Percentiles rank a stretch among this genome's conserved stretches.
These are phyloP conservation scores for Micronycteris hirsuta DNA, from an alignment of 2,113 vertebrate species.

Conservation along the genomic window DNA sequence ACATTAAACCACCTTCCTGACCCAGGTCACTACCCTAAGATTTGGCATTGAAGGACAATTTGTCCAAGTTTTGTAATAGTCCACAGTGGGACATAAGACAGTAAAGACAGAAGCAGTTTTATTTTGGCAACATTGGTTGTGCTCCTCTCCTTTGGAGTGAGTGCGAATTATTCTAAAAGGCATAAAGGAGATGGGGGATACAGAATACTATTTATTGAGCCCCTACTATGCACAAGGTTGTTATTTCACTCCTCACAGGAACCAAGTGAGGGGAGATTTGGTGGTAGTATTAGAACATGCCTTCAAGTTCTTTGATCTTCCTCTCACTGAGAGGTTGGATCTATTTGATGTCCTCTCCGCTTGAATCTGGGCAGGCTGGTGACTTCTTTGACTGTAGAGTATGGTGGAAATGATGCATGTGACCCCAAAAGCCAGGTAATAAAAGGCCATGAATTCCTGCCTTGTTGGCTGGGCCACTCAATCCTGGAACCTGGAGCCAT, in stretches of 20 bases:
- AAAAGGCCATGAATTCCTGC: background rate
- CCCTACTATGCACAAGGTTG: background rate
- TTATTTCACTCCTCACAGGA: conserved; percentile 5
- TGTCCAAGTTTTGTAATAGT: background rate
- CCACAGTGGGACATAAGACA: background rate
- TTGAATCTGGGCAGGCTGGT: background rate
- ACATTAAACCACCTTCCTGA: background rate
- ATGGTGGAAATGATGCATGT: background rate
- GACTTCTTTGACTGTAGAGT: background rate
- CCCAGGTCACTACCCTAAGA: background rate
- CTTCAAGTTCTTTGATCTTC: background rate
- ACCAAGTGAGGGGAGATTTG: background rate
- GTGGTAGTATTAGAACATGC: background rate
- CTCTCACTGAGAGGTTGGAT: background rate
- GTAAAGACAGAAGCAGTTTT: background rate
- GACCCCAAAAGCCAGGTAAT: background rate
- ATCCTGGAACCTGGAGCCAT: background rate
- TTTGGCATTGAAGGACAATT: background rate
- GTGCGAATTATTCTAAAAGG: background rate
- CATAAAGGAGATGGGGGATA: background rate
- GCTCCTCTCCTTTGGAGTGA: background rate
- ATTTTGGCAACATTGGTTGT: background rate
- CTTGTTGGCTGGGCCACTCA: background rate
- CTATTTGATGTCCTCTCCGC: background rate
- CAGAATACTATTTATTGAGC: background rate